These are phyloP conservation scores for Cabera pusaria DNA, from an alignment of 2,888 invertebrate species.

Conservation along the genomic window DNA sequence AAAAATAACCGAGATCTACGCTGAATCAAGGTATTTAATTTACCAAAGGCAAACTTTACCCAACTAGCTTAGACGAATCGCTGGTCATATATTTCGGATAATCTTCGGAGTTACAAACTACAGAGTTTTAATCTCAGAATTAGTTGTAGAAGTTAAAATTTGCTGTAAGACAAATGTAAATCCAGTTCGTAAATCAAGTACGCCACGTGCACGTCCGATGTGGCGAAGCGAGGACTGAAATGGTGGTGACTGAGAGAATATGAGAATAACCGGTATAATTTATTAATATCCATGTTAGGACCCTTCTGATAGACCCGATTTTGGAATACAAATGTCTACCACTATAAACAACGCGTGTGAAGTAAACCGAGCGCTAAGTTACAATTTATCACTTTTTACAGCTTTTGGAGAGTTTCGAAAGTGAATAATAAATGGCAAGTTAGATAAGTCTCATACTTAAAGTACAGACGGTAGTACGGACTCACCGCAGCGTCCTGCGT, in stretches of 20 bases:
- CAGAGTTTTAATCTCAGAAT: constrained; percentile 41
- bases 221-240: constrained; percentile 30
- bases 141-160: constrained; percentile 43
- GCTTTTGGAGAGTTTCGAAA: too few relatives aligned
- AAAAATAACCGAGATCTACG: too few relatives aligned
- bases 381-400: too few relatives aligned
- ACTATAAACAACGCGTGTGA: too few relatives aligned
- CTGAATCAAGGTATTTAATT: constrained; percentile 6
- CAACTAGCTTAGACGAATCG: constrained; percentile 26
- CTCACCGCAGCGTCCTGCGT: too few relatives aligned
- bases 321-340: too few relatives aligned
- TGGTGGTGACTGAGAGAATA: too few relatives aligned
- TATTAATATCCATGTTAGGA: neutral
- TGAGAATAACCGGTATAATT: constrained; percentile 4
- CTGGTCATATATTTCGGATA: constrained; percentile 30
- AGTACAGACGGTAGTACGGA: too few relatives aligned
- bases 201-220: constrained; percentile 46
- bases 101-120: constrained; percentile 35
- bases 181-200: constrained; percentile 50
- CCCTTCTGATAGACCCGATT: too few relatives aligned
- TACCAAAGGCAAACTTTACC: constrained; percentile 13
- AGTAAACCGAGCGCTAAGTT: too few relatives aligned
- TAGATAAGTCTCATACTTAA: too few relatives aligned
- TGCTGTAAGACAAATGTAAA: constrained; percentile 50
- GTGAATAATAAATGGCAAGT: too few relatives aligned